A percentile compares a stretch with the other conserved stretches of the same genome.
These are phyloP conservation scores for Epizoanthus illoricatus DNA, from an alignment of 92 coral and sea anemone genomes.

Conservation along the genomic window DNA sequence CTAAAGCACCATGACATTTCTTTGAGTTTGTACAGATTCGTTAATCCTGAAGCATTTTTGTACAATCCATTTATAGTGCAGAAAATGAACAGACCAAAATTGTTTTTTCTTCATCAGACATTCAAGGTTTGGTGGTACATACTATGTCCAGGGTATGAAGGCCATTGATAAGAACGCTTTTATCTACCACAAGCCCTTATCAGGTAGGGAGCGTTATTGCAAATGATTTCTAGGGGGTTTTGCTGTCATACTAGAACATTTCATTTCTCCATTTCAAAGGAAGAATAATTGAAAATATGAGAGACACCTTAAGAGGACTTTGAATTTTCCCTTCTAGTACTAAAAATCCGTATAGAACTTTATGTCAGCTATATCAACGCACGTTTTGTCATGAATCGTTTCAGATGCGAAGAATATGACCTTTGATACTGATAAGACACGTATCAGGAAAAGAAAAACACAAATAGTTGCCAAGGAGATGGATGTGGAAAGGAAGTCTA, in stretches of 20 bases:
- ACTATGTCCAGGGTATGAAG: slow-evolving; percentile 86
- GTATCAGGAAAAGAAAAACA: slow-evolving; percentile 84
- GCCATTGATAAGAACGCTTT: slow-evolving; percentile 83
- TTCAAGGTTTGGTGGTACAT: slow-evolving; percentile 95
- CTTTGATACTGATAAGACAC: slow-evolving; percentile 87
- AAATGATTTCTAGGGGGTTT: neutral
- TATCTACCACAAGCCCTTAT: slow-evolving; percentile 85
- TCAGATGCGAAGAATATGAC: slow-evolving; percentile 91
- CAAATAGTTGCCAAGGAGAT: slow-evolving; percentile 85
- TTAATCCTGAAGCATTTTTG: too few relatives aligned
- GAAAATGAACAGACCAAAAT: neutral
- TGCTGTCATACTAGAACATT: neutral
- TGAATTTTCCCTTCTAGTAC: too few relatives aligned
- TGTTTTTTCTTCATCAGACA: slow-evolving; percentile 58
- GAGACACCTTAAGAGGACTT: too few relatives aligned
- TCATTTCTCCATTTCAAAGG: neutral
- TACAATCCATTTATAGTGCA: neutral
- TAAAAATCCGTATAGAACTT: too few relatives aligned
- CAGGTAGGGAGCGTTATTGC: slow-evolving; percentile 54
- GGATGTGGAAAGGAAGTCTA: slow-evolving; percentile 89
- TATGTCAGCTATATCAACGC: too few relatives aligned
- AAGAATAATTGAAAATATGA: neutral
- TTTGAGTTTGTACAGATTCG: neutral
- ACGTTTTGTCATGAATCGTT: neutral
- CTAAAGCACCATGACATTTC: too few relatives aligned